phyloP scores from a whole-genome alignment of 1,140 invertebrate species.

The Brachystomella parvula region DNA sequence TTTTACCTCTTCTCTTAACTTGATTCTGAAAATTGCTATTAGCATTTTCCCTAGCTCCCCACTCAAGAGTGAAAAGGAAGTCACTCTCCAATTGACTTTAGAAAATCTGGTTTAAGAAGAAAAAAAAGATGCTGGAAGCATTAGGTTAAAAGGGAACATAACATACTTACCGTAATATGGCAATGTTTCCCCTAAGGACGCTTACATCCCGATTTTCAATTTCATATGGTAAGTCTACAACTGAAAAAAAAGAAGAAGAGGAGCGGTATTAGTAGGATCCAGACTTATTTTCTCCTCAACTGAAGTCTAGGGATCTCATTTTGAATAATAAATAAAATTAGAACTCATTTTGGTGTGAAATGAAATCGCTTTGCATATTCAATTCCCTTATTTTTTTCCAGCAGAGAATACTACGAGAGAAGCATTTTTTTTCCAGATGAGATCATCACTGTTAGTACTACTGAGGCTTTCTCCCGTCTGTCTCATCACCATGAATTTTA shows the following conservation, averaged over 20 bases:
- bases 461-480: not conserved
- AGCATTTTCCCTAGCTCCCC: not conserved
- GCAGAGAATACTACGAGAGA: not conserved
- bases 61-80: not conserved
- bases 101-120: not conserved
- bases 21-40: too few relatives aligned
- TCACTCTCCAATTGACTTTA: not conserved
- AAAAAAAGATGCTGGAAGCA: not conserved
- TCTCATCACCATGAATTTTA: not conserved
- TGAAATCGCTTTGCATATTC: constrained; percentile 11
- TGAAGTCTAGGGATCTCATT: not conserved
- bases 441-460: not conserved
- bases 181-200: constrained; percentile 77
- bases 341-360: constrained; percentile 10
- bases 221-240: constrained; percentile 75
- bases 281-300: constrained; percentile 1
- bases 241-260: constrained; percentile 48
- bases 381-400: not conserved
- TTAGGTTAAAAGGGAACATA: constrained; percentile 13
- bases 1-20: not conserved
- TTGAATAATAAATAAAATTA: constrained; percentile 13
- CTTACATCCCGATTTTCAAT: constrained; percentile 80
- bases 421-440: not conserved
- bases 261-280: not conserved
- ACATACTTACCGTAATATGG: constrained; percentile 53